Evolutionary conservation across 37 sponge, comb jelly and placozoan genomes (phyloP), one percentile per base, ranked within the genome.

Genomic region (Hormiphora californensis): DNA sequence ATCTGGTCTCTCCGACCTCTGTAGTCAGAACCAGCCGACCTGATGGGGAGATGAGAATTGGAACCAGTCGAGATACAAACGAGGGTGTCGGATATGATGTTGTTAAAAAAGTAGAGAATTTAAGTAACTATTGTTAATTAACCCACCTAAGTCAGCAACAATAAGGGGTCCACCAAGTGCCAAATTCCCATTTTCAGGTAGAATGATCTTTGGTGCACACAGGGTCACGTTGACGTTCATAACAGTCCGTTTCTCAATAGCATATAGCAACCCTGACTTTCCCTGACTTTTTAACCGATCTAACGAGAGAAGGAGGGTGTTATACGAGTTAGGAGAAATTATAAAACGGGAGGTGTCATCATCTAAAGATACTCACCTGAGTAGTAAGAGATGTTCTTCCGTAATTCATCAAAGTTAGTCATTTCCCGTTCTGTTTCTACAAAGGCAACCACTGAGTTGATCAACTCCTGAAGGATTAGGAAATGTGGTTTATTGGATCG

Each of bases 201-300:
- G 40, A 2, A 73, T 33, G 0, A 73, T 46, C 43, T 73, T 73
- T 4, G 81, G 81, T 25, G 81, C 81, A 15, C 46, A 73, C 38
- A 73, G 44, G 5, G 81, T 73, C 41, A 73, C 81, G 25, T 27
- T 73, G 0, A 73, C 44, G 81, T 73, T 46, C 8, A 73, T 46
- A 19, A 57, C 61, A n/a, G 40, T 39, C 46, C 81, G 81, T 73
- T 73, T 73, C 81, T 73, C 81, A 43, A 73, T 73, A 15, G 81
- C 81, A 28, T 73, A 73, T 23, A 73, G 44, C 81, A 73, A 28
- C 32, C 81, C 81, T 22, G 81, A 73, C 35, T 73, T 73, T 38
- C 81, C 81, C 46, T 73, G 81, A 3, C n/a, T 36, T 41, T 73
- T 73, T 28, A 73, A 28, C 23, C 35, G 41, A 21, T 73, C 81